Evolutionary conservation across 2,113 vertebrate species (phyloP), one percentile per base, ranked within the genome.

Genomic region (Mugil cephalus): DNA sequence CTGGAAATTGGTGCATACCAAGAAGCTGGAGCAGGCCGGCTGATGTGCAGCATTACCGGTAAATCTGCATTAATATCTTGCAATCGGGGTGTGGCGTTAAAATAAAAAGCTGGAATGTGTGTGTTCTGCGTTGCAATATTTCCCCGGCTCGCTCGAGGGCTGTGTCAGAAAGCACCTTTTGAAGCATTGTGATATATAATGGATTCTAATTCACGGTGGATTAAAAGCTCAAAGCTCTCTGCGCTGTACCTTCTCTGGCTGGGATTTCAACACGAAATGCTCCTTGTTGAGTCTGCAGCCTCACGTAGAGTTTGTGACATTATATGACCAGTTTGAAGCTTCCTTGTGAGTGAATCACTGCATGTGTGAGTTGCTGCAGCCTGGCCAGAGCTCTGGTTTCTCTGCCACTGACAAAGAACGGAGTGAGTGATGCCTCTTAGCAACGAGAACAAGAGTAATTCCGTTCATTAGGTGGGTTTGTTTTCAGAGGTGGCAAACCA

Each of bases 371-470:
- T 69, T 24, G 40, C 36, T 45, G 18, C 52, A 70, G 69, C 42
- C 17, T 1, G 36, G 60, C 59, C 47, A 74, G 30, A 42, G 56
- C 81, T 61, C 30, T 15, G 17, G 8, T 56, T 52, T 79, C 34
- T 69, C 64, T 77, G 62, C 51, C 56, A 82, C 36, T 50, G 66
- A 76, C 24, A 2, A 24, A 73, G 58, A 73, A 64, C 45, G 70
- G 58, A 59, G 76, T 30, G 46, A 74, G 55, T 18, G 42, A 70
- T 63, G 69, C 45, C 9, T 77, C 65, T 52, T 47, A n/a, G 55
- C 72, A 63, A n/a, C 56, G 60, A 35, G 54, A 64, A 7, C 21
- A 40, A 52, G 38, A 55, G 64, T 21, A 35, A 8, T 11, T 43
- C 58, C 42, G 40, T 65, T 50, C 21, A 42, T 53, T 43, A 42